phyloP scores from a whole-genome alignment of 2,113 vertebrate genomes.

The Phrynosoma platyrhinos region DNA sequence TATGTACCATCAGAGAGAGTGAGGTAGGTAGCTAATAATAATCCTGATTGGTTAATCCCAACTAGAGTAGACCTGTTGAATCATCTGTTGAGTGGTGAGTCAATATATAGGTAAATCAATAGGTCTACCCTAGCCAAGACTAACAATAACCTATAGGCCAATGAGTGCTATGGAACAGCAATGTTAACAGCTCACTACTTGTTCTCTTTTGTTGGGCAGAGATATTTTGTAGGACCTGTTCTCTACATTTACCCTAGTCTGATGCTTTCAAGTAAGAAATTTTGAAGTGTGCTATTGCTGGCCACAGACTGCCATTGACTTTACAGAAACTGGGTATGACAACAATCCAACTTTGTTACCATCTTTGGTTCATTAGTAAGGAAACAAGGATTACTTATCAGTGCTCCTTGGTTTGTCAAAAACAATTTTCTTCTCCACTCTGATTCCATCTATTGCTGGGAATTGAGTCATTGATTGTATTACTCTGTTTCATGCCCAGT shows the following conservation, averaged over 20 bases:
- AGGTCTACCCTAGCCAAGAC: too few relatives aligned
- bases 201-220: too few relatives aligned
- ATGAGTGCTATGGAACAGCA: too few relatives aligned
- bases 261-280: background rate
- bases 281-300: background rate
- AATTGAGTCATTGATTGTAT: slow-evolving; percentile 6
- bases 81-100: too few relatives aligned
- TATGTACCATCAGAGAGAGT: too few relatives aligned
- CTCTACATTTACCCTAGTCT: background rate
- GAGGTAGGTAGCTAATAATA: too few relatives aligned
- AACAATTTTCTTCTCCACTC: slow-evolving; percentile 31
- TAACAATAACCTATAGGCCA: too few relatives aligned
- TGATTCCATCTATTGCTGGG: slow-evolving; percentile 31
- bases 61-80: too few relatives aligned
- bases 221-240: too few relatives aligned
- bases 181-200: too few relatives aligned
- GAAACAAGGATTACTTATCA: background rate
- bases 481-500: background rate
- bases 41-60: too few relatives aligned
- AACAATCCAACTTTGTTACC: background rate
- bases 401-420: slow-evolving; percentile 30
- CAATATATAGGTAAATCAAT: too few relatives aligned
- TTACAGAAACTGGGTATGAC: background rate
- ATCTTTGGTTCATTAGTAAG: background rate
- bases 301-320: background rate